A percentile compares a stretch with the other conserved stretches of the same genome.
Conservation (phyloP, 2,113 vertebrate genomes). For the Embiotoca jacksoni region DNA sequence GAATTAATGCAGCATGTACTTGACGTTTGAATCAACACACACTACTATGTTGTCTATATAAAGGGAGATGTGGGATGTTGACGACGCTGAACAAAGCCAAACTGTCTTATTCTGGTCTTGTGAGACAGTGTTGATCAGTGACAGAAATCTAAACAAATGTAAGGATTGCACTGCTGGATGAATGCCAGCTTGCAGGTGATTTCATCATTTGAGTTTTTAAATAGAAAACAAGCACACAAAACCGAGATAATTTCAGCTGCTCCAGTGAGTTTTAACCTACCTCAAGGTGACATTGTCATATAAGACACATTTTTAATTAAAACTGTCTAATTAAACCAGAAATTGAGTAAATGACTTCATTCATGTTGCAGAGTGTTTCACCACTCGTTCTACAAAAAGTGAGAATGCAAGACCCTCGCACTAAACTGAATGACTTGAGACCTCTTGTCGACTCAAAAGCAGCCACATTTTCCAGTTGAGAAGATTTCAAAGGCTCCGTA, state of each 20-base stretch:
- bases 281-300: slow-evolving; percentile 37
- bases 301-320: slow-evolving; percentile 4
- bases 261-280: slow-evolving; percentile 1
- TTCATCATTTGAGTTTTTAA: slow-evolving; percentile 31
- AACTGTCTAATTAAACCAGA: slow-evolving; percentile 5
- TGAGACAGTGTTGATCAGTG: too few species aligned
- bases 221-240: background rate
- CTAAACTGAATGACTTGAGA: slow-evolving; percentile 9
- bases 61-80: too few species aligned
- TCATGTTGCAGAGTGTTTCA: slow-evolving; percentile 23
- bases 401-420: background rate
- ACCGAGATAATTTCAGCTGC: background rate
- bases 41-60: too few species aligned
- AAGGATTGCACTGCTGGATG: too few species aligned
- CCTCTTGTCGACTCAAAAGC: slow-evolving; percentile 67
- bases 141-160: too few species aligned
- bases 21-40: too few species aligned
- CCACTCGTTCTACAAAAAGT: background rate
- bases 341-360: slow-evolving; percentile 16
- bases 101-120: too few species aligned
- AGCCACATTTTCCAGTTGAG: slow-evolving; percentile 77
- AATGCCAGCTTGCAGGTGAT: background rate
- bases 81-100: too few species aligned
- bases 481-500: slow-evolving; percentile 73
- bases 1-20: too few species aligned